Conservation (phyloP, 2,888 invertebrate species). For the Tenthredo distinguenda region DNA sequence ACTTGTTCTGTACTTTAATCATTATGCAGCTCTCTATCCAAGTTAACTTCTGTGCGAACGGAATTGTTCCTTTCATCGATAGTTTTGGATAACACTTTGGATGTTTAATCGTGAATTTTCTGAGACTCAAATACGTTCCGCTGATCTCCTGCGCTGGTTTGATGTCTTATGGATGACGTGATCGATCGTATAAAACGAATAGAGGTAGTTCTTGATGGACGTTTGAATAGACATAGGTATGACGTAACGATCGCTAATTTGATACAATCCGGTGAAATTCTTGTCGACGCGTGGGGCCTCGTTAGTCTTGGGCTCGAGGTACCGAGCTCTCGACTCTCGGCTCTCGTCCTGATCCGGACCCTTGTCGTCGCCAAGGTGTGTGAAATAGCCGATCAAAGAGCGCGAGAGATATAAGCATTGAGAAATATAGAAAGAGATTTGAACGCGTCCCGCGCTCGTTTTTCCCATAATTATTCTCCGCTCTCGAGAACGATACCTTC, state of each 20-base stretch:
- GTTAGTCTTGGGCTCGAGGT: constrained; percentile 1
- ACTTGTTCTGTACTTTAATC: too few species aligned
- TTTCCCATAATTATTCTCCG: not conserved
- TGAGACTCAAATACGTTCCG: not conserved
- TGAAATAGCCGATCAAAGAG: not conserved
- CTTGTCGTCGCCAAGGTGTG: constrained; percentile 22
- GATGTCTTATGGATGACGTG: not conserved
- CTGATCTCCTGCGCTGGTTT: not conserved
- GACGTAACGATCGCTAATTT: constrained; percentile 30
- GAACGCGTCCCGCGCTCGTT: not conserved
- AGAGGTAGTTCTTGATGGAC: constrained; percentile 20
- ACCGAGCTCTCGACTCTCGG: constrained; percentile 10
- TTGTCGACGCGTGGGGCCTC: constrained; percentile 26
- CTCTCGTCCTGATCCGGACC: constrained; percentile 6
- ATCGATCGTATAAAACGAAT: not conserved
- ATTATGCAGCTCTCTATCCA: too few species aligned
- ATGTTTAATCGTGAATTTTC: not conserved
- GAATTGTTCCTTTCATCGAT: not conserved
- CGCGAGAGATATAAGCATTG: not conserved
- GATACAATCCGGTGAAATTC: constrained; percentile 38
- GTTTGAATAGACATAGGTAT: constrained; percentile 25
- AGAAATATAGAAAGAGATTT: not conserved
- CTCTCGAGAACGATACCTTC: not conserved
- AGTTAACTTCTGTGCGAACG: too few species aligned
- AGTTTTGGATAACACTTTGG: not conserved